Conservation (phyloP, 2,113 vertebrate species). For the Chaetops frenatus region DNA sequence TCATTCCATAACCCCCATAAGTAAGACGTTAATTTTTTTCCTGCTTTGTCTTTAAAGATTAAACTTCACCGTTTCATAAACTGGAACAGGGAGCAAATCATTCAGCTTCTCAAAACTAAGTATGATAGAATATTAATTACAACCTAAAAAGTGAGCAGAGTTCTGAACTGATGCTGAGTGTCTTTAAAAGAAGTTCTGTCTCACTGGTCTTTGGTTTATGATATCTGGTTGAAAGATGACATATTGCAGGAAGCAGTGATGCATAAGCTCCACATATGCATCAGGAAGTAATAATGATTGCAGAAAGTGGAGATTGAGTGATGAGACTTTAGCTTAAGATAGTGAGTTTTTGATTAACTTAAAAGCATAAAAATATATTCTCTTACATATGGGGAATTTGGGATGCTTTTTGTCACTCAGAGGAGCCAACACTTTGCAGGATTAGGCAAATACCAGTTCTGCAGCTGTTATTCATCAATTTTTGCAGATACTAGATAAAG, state of each 20-base stretch:
- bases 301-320: neutral
- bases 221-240: neutral
- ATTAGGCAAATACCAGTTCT: constrained; percentile 27
- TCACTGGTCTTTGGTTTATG: neutral
- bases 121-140: neutral
- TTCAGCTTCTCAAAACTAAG: neutral
- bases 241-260: neutral
- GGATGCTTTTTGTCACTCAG: neutral
- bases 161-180: neutral
- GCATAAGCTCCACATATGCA: neutral
- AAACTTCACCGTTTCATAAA: neutral
- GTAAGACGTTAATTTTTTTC: accelerated
- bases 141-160: neutral
- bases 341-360: neutral
- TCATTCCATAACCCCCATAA: neutral
- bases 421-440: neutral
- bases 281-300: neutral
- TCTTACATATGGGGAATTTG: neutral
- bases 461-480: constrained; percentile 27
- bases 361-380: neutral
- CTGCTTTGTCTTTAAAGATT: neutral
- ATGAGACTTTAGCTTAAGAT: neutral
- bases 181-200: neutral
- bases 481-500: constrained; percentile 20
- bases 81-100: neutral